A percentile compares a stretch with the other conserved stretches of the same genome.
phyloP scores from a whole-genome alignment of 2,113 vertebrate genomes.

The Pitta sordida region DNA sequence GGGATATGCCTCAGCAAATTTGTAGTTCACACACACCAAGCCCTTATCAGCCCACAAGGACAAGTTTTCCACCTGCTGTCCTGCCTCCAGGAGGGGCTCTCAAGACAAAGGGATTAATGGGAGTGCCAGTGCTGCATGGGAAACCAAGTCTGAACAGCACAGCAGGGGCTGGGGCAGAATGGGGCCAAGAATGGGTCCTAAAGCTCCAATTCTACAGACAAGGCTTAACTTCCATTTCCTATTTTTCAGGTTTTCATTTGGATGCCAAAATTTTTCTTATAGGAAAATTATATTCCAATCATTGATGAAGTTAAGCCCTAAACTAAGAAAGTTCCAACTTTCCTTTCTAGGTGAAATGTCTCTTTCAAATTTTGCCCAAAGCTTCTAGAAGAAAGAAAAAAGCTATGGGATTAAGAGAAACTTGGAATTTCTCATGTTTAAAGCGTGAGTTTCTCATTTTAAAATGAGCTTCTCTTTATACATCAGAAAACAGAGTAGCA shows the following conservation, averaged over 20 bases:
- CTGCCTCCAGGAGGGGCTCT: neutral
- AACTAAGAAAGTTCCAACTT: neutral
- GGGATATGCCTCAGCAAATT: neutral
- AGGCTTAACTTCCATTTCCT: neutral
- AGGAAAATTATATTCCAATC: neutral
- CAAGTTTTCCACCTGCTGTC: neutral
- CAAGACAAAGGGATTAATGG: neutral
- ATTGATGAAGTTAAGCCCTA: neutral
- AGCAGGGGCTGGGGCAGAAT: neutral
- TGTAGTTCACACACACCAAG: neutral
- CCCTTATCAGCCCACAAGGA: neutral
- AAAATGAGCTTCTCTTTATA: neutral
- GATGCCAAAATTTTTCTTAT: neutral
- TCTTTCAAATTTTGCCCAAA: neutral
- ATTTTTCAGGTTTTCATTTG: neutral
- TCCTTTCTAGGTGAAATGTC: neutral
- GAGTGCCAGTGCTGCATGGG: neutral
- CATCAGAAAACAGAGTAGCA: neutral
- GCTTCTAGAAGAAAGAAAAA: constrained; percentile 1
- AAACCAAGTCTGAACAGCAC: neutral
- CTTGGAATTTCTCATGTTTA: neutral
- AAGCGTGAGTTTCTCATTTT: constrained; percentile 1
- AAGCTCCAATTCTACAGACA: neutral
- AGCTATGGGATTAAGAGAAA: neutral
- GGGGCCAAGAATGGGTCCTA: neutral